A percentile compares a stretch with the other conserved stretches of the same genome.
Conservation (phyloP, 2,797 vertebrate species). For the Aythya fuligula region DNA sequence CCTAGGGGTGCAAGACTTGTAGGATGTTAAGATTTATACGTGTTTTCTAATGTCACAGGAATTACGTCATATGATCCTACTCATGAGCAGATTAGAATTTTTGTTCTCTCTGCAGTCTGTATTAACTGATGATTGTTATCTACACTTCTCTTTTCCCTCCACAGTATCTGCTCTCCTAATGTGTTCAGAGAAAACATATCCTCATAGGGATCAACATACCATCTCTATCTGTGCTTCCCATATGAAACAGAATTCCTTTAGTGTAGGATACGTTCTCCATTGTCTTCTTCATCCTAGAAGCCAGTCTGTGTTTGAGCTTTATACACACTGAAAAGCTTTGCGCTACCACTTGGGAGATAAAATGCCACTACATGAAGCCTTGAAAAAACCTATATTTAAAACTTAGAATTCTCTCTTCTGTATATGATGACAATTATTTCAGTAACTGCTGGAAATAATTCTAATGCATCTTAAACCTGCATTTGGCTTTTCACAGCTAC, state of each 20-base stretch:
- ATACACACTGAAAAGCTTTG: neutral
- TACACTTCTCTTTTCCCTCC: neutral
- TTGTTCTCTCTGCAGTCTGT: neutral
- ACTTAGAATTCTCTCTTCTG: neutral
- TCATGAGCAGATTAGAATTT: neutral
- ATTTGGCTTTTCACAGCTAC: neutral
- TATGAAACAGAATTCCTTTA: neutral
- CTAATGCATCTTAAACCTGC: neutral
- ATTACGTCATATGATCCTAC: neutral
- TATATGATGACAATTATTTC: neutral
- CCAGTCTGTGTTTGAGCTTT: neutral
- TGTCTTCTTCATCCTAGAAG: neutral
- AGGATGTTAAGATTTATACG: neutral
- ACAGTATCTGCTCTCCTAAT: neutral
- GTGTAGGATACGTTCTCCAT: neutral
- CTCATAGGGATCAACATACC: neutral
- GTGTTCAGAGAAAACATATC: neutral
- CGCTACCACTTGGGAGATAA: neutral
- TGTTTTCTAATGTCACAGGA: neutral
- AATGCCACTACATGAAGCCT: neutral
- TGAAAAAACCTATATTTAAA: neutral
- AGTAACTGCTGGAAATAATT: neutral
- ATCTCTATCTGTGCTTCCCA: too few relatives aligned
- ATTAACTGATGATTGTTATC: neutral
- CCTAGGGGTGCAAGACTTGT: neutral